phyloP scores from a whole-genome alignment of 2,113 vertebrate species.

The Halcyon senegalensis region DNA sequence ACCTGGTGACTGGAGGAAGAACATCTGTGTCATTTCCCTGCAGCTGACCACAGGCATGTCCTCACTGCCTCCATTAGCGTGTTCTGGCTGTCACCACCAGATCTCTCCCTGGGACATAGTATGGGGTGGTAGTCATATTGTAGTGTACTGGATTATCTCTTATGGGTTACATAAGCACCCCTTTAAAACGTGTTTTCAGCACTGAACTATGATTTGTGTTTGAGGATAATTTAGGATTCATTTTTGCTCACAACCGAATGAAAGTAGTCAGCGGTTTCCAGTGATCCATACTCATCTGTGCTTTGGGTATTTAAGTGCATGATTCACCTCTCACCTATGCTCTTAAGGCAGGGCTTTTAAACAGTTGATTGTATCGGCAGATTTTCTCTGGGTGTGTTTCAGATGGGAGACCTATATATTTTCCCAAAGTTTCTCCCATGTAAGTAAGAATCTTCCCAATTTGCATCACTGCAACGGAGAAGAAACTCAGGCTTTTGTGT shows the following conservation, averaged over 20 bases:
- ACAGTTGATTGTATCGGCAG: constrained; percentile 36
- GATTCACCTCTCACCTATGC: constrained; percentile 32
- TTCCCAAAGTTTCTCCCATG: not conserved
- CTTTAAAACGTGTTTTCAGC: not conserved
- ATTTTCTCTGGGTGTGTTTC: constrained; percentile 22
- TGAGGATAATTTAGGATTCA: not conserved
- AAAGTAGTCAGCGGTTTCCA: not conserved
- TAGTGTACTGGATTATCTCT: not conserved
- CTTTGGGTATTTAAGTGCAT: not conserved
- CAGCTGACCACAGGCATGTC: constrained; percentile 36
- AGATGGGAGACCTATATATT: not conserved
- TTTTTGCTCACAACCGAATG: not conserved
- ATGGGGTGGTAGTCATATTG: not conserved
- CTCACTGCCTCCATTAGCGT: not conserved
- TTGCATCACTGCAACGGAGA: not conserved
- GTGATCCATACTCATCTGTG: not conserved
- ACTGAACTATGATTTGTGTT: not conserved
- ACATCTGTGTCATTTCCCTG: constrained; percentile 46
- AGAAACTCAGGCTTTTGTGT: not conserved
- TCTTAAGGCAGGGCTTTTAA: constrained; percentile 21
- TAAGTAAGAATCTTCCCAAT: not conserved
- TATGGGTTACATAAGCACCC: not conserved
- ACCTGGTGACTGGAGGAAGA: constrained; percentile 12
- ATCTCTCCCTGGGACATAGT: not conserved
- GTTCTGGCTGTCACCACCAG: constrained; percentile 2